A percentile compares a stretch with the other conserved stretches of the same genome.
These are phyloP conservation scores for Peromyscus californicus DNA, from an alignment of 2,113 vertebrate species.

Conservation along the genomic window DNA sequence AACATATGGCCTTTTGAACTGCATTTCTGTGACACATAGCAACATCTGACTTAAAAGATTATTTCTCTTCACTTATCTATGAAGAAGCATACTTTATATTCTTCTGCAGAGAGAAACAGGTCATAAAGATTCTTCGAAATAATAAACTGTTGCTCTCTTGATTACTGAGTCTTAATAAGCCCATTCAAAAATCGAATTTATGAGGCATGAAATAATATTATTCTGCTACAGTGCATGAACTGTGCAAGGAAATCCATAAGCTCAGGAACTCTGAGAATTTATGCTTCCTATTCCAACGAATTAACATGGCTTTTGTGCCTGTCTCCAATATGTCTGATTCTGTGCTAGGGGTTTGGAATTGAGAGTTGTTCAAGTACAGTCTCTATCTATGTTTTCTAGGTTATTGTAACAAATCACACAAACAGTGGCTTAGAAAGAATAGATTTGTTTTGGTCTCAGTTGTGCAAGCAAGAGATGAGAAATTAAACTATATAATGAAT, in stretches of 20 bases:
- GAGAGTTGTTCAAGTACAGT: neutral
- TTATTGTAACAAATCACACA: neutral
- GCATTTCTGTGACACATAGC: neutral
- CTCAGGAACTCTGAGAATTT: constrained; percentile 42
- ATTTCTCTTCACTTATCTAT: constrained; percentile 13
- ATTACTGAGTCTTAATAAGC: constrained; percentile 38
- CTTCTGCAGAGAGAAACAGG: neutral
- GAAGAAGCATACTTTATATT: neutral
- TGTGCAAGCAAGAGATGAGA: neutral
- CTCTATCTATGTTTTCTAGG: neutral
- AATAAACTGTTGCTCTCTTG: constrained; percentile 36
- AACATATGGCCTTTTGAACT: neutral
- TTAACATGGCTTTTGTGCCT: neutral
- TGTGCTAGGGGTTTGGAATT: neutral
- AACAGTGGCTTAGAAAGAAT: neutral
- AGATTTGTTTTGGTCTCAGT: neutral
- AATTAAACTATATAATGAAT: neutral
- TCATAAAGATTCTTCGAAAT: neutral
- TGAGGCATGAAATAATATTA: constrained; percentile 15
- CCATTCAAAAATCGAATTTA: neutral
- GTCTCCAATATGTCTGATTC: neutral
- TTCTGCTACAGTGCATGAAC: neutral
- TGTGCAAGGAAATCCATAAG: neutral
- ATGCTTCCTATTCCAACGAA: constrained; percentile 26
- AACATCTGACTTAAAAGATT: neutral